These are phyloP conservation scores for Molossus molossus DNA, from an alignment of 2,797 vertebrate genomes.

Conservation along the genomic window DNA sequence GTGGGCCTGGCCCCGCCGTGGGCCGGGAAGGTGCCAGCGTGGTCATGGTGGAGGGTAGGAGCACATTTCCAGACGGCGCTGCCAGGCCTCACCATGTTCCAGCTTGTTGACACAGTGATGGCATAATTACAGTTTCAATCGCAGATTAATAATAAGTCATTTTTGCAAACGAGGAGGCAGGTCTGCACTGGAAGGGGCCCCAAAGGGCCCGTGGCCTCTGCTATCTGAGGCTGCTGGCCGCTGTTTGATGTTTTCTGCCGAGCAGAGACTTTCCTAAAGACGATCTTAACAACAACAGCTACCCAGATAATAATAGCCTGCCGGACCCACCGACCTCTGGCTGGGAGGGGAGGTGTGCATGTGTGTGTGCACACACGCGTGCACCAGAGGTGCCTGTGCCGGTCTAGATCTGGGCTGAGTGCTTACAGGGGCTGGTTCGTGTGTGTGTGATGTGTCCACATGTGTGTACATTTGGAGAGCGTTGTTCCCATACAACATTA, in stretches of 20 bases:
- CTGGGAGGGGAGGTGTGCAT: background rate
- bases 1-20: background rate
- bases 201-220: conserved; percentile 80
- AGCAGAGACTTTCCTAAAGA: conserved; percentile 63
- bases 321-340: background rate
- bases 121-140: conserved; percentile 90
- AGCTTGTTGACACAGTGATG: conserved; percentile 86
- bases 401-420: background rate
- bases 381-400: background rate
- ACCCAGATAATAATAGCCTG: conserved; percentile 66
- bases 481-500: background rate
- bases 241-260: conserved; percentile 86
- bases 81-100: conserved; percentile 76
- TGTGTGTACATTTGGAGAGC: background rate
- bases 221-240: conserved; percentile 82
- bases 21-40: background rate
- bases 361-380: background rate
- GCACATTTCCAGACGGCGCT: conserved; percentile 62
- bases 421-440: background rate
- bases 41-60: conserved; percentile 58
- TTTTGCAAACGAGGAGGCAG: conserved; percentile 85
- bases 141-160: conserved; percentile 88
- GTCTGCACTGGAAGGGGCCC: conserved; percentile 88
- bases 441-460: background rate
- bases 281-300: background rate